phyloP scores from a whole-genome alignment of 2,797 vertebrate species.

The Anabas testudineus region DNA sequence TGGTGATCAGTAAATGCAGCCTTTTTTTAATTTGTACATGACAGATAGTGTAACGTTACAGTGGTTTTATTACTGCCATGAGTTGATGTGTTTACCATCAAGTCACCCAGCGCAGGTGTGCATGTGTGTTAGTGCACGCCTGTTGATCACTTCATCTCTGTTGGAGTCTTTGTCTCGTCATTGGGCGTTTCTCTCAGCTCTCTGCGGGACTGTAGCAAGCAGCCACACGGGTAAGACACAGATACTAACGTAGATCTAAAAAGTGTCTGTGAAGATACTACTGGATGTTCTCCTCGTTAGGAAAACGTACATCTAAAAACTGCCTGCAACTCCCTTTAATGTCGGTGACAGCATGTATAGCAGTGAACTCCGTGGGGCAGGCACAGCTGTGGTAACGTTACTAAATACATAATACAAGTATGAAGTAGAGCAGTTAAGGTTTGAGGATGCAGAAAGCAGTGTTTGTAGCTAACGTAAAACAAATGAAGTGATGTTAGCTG shows the following conservation, averaged over 20 bases:
- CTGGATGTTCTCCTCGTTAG: background rate
- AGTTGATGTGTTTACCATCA: background rate
- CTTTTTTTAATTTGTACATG: background rate
- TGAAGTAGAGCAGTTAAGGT: too few species aligned
- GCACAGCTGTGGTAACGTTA: too few species aligned
- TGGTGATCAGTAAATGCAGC: background rate
- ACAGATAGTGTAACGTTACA: too few species aligned
- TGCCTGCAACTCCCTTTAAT: fast-evolving
- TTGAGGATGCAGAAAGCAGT: too few species aligned
- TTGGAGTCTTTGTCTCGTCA: background rate
- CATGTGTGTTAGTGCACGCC: background rate
- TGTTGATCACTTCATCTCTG: too few species aligned
- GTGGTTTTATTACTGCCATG: fast-evolving
- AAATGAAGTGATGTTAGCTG: too few species aligned
- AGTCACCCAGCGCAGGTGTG: background rate
- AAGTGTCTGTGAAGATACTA: too few species aligned
- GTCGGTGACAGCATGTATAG: background rate
- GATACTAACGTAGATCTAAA: too few species aligned
- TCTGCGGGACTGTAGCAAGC: background rate
- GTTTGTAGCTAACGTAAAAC: too few species aligned
- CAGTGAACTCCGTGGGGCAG: too few species aligned
- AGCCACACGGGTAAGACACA: background rate
- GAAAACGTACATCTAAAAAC: background rate
- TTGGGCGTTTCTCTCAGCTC: background rate
- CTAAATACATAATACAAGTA: too few species aligned